Base-by-base conservation (phyloP, 2,888 invertebrate genomes). In the Allacma fusca region DNA sequence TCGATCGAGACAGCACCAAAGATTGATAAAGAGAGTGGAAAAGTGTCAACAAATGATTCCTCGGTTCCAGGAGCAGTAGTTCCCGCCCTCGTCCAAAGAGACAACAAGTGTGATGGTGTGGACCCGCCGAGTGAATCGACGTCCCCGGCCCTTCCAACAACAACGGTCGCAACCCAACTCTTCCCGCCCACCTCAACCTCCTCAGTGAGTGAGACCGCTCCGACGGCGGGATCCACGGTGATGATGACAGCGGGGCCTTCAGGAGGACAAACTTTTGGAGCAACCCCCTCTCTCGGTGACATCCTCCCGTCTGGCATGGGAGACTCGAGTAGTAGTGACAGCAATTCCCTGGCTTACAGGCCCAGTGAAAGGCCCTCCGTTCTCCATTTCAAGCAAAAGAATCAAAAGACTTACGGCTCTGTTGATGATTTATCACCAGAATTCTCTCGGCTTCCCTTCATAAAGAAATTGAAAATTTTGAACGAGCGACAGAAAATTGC, bases 401-500 rank as follows among this genome's bases (percentile, higher is more conserved):
- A 76, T 72, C 64, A 77, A 57, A 84, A 84, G 79, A 83, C 76
- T n/a, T 84, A 84, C 67, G 83, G 82, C 16, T 83, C 83, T 16
- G 83, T 84, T 5, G 84, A 84, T 62, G 95, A 95, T 86, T 87
- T 95, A 44, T 94, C 94, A 12, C 95, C 95, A 0, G 95, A 95
- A 86, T 95, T 94, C 85, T 92, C 93, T 72, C 93, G 94, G 19
- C 87, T 95, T 78, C 94, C 95, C 0, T 95, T 95, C 85, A 94
- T 95, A 0, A 95, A 95, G 87, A 94, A 94, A 85, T 88, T 95
- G 70, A 94, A 95, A 88, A 95, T 95, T 83, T 88, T 95, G 68
- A 95, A 95, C 86, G 95, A 95, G 87, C 89, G 94, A 13, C 94
- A 94, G 86, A 95, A 94, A 87, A 87, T 95, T 80, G 94, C 93